A percentile compares a stretch with the other conserved stretches of the same genome.
phyloP scores from a whole-genome alignment of 1,140 invertebrate genomes.

The Hylaeus anthracinus region DNA sequence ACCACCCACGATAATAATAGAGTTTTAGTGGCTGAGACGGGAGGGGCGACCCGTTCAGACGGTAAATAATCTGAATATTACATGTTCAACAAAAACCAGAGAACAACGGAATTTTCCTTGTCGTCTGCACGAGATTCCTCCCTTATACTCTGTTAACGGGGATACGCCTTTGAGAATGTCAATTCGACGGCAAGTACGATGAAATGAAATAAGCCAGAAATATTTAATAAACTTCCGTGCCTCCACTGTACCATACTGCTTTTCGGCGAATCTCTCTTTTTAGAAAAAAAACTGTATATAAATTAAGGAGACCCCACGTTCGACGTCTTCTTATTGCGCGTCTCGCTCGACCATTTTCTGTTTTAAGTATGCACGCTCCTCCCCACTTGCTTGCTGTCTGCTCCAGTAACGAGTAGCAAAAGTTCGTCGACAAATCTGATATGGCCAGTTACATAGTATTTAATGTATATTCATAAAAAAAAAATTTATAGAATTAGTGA shows the following conservation, averaged over 20 bases:
- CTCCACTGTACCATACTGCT: constrained; percentile 36
- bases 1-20: constrained; percentile 15
- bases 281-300: constrained; percentile 48
- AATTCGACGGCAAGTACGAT: constrained; percentile 58
- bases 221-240: constrained; percentile 73
- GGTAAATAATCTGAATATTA: constrained; percentile 32
- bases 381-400: constrained; percentile 25
- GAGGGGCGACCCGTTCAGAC: constrained; percentile 1
- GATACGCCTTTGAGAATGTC: constrained; percentile 59
- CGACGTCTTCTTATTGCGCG: constrained; percentile 1
- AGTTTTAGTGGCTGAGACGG: constrained; percentile 18
- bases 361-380: constrained; percentile 61
- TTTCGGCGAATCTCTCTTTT: constrained; percentile 62
- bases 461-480: no score
- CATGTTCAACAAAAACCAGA: constrained; percentile 10
- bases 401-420: background rate
- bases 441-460: background rate
- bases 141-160: constrained; percentile 57
- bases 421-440: background rate
- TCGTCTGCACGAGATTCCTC: constrained; percentile 28
- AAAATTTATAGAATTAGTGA: no score
- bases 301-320: constrained; percentile 56
- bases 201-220: constrained; percentile 72
- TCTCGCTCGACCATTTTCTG: constrained; percentile 29
- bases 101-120: constrained; percentile 28